These are phyloP conservation scores for Zaprionus obscuricornis DNA, from an alignment of 2,888 invertebrate genomes.

Conservation along the genomic window DNA sequence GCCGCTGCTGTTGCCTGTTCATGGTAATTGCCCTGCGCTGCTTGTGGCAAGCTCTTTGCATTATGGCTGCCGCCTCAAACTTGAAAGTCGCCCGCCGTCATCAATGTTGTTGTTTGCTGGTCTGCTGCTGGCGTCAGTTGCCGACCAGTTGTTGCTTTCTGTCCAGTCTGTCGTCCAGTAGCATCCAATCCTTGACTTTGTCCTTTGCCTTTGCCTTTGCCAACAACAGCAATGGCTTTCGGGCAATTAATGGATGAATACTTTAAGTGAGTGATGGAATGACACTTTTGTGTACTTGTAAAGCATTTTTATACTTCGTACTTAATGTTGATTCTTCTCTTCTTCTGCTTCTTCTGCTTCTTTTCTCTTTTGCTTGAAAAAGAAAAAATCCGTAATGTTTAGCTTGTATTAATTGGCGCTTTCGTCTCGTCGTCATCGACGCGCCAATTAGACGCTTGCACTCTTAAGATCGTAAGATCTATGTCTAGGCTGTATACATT, in stretches of 20 bases:
- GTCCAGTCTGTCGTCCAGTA: background rate
- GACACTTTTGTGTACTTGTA: conserved; percentile 81
- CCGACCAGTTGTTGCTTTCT: conserved; percentile 43
- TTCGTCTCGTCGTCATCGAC: background rate
- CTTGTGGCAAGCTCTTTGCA: conserved; percentile 74
- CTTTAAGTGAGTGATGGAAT: conserved; percentile 83
- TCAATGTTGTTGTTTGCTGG: conserved; percentile 10
- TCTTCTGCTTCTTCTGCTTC: background rate
- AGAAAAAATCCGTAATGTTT: conserved; percentile 61
- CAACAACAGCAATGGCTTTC: conserved; percentile 71
- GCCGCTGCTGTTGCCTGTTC: conserved; percentile 46
- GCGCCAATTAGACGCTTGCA: conserved; percentile 66
- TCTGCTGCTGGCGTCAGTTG: conserved; percentile 65
- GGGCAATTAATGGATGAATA: conserved; percentile 82
- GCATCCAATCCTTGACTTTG: conserved; percentile 24
- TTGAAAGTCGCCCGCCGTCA: conserved; percentile 62
- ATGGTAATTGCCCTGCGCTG: conserved; percentile 74
- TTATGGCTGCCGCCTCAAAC: conserved; percentile 74
- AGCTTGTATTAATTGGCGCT: conserved; percentile 63
- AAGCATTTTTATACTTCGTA: conserved; percentile 73
- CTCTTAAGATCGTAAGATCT: background rate
- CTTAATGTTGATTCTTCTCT: conserved; percentile 11
- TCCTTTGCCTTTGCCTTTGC: conserved; percentile 8
- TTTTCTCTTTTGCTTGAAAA: background rate
- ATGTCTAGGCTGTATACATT: conserved; percentile 31